Evolutionary conservation across 2,797 vertebrate genomes (phyloP).

Genomic region (Epinephelus awoara): DNA sequence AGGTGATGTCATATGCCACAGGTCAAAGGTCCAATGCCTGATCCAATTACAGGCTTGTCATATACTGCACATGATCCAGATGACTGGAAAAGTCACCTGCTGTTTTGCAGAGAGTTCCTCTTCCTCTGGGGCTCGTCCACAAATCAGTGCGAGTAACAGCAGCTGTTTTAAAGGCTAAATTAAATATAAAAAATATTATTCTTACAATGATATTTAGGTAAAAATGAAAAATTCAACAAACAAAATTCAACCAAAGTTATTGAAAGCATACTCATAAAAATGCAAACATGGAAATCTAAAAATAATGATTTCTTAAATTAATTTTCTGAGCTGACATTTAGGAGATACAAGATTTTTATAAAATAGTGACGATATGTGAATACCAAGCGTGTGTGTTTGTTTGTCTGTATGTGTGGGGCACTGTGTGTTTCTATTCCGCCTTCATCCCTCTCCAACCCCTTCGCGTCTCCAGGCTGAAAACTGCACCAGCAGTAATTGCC

Average conservation of each 20-base stretch:
- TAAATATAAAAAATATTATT: neutral
- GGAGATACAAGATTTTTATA: constrained; percentile 14
- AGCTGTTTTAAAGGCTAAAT: neutral
- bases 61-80: constrained; percentile 77
- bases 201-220: neutral
- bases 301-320: neutral
- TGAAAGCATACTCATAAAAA: neutral
- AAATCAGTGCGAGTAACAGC: constrained; percentile 34
- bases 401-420: constrained; percentile 41
- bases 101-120: constrained; percentile 35
- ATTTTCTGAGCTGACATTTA: constrained; percentile 7
- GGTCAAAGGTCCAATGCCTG: constrained; percentile 78
- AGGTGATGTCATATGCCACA: constrained; percentile 77
- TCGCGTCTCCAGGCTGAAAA: constrained; percentile 89
- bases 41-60: constrained; percentile 83
- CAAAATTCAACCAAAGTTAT: neutral
- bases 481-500: constrained; percentile 97
- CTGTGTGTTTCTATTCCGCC: constrained; percentile 74
- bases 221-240: neutral
- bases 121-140: constrained; percentile 25
- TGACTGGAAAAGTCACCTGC: constrained; percentile 67
- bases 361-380: constrained; percentile 16
- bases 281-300: neutral
- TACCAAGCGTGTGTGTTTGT: constrained; percentile 2
- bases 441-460: constrained; percentile 82